A percentile compares a stretch with the other conserved stretches of the same genome.
phyloP scores from a whole-genome alignment of 2,113 vertebrate species.

The Eublepharis macularius region DNA sequence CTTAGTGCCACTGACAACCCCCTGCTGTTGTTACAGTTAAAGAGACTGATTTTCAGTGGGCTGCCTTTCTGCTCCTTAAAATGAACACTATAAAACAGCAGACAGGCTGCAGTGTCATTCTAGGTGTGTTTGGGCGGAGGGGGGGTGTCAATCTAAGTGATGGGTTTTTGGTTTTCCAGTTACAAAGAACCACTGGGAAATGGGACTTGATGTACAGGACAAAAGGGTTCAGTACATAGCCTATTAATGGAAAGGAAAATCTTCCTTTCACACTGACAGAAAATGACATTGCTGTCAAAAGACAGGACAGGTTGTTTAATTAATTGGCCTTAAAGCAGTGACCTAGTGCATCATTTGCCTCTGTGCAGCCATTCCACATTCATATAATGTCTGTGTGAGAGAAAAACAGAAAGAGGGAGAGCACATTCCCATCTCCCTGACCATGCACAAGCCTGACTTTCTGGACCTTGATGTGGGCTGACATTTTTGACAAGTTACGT shows the following conservation, averaged over 20 bases:
- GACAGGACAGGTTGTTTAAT: accelerated
- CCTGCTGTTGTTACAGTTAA: slow-evolving; percentile 11
- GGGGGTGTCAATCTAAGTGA: background rate
- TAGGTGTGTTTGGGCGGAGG: slow-evolving; percentile 54
- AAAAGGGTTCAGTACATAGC: slow-evolving; percentile 12
- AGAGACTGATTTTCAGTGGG: slow-evolving; percentile 45
- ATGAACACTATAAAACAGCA: slow-evolving; percentile 42
- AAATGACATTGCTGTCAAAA: background rate
- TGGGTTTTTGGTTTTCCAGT: background rate
- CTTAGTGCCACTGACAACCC: slow-evolving; percentile 31
- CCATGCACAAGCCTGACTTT: background rate
- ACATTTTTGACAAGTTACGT: too few species aligned
- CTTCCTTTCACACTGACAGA: background rate
- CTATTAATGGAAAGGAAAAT: background rate
- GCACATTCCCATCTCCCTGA: background rate
- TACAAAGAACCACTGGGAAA: slow-evolving; percentile 36
- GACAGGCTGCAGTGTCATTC: slow-evolving; percentile 36
- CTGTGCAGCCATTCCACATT: background rate
- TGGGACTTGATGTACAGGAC: background rate
- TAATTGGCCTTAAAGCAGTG: background rate
- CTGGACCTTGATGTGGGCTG: too few species aligned
- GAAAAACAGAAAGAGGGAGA: background rate
- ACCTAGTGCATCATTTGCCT: background rate
- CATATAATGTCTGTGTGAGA: background rate
- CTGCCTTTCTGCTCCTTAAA: slow-evolving; percentile 35